phyloP scores from a whole-genome alignment of 2,797 vertebrate species.

The Sebastes trivittatus region DNA sequence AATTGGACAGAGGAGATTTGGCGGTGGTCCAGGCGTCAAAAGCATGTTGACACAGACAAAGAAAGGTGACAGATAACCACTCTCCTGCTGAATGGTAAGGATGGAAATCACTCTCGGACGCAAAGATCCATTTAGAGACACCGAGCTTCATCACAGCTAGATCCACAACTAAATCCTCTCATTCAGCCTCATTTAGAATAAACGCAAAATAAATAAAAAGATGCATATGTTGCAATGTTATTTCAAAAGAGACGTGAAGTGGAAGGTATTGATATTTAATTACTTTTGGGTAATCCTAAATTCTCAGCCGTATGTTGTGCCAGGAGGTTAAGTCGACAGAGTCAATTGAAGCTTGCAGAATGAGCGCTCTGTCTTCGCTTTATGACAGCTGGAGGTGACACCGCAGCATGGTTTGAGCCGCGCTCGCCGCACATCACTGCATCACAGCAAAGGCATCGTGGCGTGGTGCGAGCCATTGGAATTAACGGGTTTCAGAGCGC shows the following conservation, averaged over 20 bases:
- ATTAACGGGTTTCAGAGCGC: too few species aligned
- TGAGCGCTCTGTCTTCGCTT: constrained; percentile 56
- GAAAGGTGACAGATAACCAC: constrained; percentile 45
- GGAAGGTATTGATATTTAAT: constrained; percentile 50
- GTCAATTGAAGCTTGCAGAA: constrained; percentile 49
- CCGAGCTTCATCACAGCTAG: neutral
- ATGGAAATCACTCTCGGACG: constrained; percentile 11
- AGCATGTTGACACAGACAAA: constrained; percentile 36
- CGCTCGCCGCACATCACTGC: too few species aligned
- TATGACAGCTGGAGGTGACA: constrained; percentile 33
- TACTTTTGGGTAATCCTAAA: constrained; percentile 42
- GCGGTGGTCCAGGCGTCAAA: constrained; percentile 29
- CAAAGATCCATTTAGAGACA: constrained; percentile 13
- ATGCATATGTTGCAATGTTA: constrained; percentile 8
- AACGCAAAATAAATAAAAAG: neutral
- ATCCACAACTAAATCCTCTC: neutral
- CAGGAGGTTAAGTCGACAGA: constrained; percentile 49
- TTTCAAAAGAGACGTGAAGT: constrained; percentile 17
- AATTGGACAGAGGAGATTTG: constrained; percentile 52
- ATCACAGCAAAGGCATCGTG: too few species aligned
- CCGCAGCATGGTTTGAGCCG: too few species aligned
- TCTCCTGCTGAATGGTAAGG: constrained; percentile 6
- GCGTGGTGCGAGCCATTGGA: too few species aligned
- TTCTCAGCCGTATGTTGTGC: constrained; percentile 22
- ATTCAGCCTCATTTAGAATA: neutral